A percentile compares a stretch with the other conserved stretches of the same genome.
Evolutionary conservation across 2,888 invertebrate genomes (phyloP).

Genomic region (Andrena camellia): DNA sequence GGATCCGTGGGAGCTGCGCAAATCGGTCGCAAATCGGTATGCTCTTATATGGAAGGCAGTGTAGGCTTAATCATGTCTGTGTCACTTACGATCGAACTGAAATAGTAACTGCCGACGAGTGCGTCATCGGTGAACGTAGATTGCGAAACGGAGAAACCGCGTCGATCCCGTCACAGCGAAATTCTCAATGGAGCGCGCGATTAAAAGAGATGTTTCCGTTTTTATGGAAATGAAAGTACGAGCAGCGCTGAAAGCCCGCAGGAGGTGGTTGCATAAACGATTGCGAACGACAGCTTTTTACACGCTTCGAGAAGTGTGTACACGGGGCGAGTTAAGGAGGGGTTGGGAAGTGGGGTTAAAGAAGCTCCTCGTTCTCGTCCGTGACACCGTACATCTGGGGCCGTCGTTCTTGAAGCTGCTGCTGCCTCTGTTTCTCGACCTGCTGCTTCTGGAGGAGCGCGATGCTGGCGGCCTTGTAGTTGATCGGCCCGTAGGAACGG

Average conservation of each 20-base stretch:
- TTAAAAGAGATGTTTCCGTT: not conserved
- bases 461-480: conserved; percentile 95
- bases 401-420: conserved; percentile 75
- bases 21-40: too few species aligned
- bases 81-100: too few species aligned
- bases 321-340: conserved; percentile 4
- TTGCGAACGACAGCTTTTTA: conserved; percentile 24
- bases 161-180: conserved; percentile 15
- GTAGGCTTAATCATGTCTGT: too few species aligned
- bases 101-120: too few species aligned
- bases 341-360: conserved; percentile 67
- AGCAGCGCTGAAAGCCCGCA: conserved; percentile 25
- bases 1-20: too few species aligned
- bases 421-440: conserved; percentile 70
- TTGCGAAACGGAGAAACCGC: not conserved
- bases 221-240: conserved; percentile 11
- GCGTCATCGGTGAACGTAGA: too few species aligned
- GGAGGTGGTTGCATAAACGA: conserved; percentile 10
- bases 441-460: conserved; percentile 81
- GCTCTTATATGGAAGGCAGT: too few species aligned
- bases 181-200: not conserved
- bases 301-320: conserved; percentile 21
- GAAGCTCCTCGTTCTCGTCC: conserved; percentile 84
- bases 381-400: conserved; percentile 84
- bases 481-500: conserved; percentile 95